phyloP scores from a whole-genome alignment of 2,113 vertebrate genomes.

The Hippopotamus amphibius region DNA sequence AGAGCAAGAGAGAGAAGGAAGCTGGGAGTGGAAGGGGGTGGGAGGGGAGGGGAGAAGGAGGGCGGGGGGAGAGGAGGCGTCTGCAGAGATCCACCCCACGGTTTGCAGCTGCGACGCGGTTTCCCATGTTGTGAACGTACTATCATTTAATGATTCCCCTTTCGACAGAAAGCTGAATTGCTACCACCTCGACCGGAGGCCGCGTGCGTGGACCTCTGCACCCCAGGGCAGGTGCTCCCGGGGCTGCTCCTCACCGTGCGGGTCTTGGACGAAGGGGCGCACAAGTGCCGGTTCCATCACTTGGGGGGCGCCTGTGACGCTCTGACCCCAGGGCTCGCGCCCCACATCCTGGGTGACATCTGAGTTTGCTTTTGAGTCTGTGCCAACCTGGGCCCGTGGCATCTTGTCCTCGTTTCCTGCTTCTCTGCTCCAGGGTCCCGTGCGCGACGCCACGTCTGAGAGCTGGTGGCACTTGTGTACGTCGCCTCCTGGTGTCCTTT shows the following conservation, averaged over 20 bases:
- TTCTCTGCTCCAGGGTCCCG: rapidly evolving
- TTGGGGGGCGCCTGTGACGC: rapidly evolving
- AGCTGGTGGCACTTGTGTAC: neutral
- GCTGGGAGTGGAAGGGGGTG: neutral
- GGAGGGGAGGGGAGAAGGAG: neutral
- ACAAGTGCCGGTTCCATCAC: rapidly evolving
- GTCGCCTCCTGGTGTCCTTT: neutral
- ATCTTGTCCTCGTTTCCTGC: neutral
- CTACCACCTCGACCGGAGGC: neutral
- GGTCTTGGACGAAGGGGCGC: neutral
- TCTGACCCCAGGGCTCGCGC: too few species aligned
- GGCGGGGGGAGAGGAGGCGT: too few species aligned
- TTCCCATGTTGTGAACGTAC: neutral
- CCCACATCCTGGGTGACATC: neutral
- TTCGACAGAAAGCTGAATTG: neutral
- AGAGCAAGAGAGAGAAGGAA: neutral
- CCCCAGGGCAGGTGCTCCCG: neutral
- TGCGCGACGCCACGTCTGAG: rapidly evolving
- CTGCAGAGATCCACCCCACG: neutral
- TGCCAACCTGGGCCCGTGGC: too few species aligned
- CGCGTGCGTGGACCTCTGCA: neutral
- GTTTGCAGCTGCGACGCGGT: neutral
- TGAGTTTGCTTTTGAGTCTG: neutral
- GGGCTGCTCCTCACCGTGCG: neutral
- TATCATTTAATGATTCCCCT: neutral